A percentile compares a stretch with the other conserved stretches of the same genome.
Conservation (phyloP, 2,888 invertebrate genomes). For the Drosophila emarginata region DNA sequence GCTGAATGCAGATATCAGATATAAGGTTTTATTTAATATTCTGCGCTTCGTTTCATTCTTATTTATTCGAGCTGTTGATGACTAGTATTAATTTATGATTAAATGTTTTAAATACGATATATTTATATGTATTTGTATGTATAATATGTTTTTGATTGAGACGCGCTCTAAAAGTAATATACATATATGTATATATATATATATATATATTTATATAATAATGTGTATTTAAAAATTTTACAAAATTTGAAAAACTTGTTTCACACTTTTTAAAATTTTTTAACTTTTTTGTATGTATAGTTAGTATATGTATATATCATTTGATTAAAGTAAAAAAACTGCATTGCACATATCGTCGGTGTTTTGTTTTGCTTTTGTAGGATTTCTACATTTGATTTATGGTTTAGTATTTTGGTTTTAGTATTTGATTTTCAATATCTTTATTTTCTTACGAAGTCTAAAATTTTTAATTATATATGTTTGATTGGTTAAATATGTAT, state of each 20-base stretch:
- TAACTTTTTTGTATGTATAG: conserved; percentile 25
- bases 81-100: conserved; percentile 56
- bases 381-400: conserved; percentile 55
- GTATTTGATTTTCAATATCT: conserved; percentile 54
- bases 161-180: conserved; percentile 30
- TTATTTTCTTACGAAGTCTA: conserved; percentile 23
- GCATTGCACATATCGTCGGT: conserved; percentile 74
- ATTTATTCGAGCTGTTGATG: conserved; percentile 47
- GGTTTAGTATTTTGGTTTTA: conserved; percentile 57
- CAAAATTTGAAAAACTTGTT: conserved; percentile 44
- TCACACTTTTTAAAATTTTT: conserved; percentile 30
- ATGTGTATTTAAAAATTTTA: conserved; percentile 40
- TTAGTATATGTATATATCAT: conserved; percentile 24
- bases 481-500: conserved; percentile 13
- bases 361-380: conserved; percentile 29
- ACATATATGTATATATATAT: neutral
- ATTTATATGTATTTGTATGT: conserved; percentile 26
- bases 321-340: conserved; percentile 71
- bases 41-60: conserved; percentile 18
- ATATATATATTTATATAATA: conserved; percentile 23
- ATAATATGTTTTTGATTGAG: conserved; percentile 37
- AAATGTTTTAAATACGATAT: conserved; percentile 36
- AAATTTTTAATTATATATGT: conserved; percentile 16
- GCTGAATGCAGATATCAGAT: conserved; percentile 30
- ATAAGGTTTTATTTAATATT: conserved; percentile 27